Conservation (phyloP, 2,113 vertebrate genomes). For the Oreochromis niloticus region DNA sequence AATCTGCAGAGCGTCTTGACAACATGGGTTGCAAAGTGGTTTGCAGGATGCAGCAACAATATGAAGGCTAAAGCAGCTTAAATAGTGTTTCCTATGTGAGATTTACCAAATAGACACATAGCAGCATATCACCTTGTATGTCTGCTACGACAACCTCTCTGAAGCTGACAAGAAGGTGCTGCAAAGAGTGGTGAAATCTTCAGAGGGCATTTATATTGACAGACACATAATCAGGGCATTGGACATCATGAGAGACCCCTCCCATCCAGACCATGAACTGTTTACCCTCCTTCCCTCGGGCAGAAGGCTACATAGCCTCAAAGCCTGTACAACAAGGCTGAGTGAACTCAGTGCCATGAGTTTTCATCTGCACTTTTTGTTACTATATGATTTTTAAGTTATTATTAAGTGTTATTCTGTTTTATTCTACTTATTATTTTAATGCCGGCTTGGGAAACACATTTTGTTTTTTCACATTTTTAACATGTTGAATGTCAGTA, state of each 20-base stretch:
- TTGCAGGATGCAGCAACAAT: not conserved
- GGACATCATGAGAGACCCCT: not conserved
- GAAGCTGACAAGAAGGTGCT: not conserved
- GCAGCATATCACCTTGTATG: no score
- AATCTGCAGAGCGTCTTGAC: not conserved
- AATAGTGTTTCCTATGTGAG: not conserved
- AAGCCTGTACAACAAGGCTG: accelerated
- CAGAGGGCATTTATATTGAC: not conserved
- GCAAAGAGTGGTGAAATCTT: not conserved
- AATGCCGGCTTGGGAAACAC: not conserved
- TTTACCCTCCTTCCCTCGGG: not conserved
- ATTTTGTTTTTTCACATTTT: not conserved
- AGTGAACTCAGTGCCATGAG: not conserved
- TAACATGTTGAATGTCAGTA: accelerated
- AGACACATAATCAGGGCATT: accelerated
- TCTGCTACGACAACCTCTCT: not conserved
- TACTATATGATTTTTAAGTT: not conserved
- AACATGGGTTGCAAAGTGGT: not conserved
- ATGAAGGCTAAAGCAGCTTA: not conserved
- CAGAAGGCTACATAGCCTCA: not conserved
- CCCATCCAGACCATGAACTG: accelerated
- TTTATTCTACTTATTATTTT: not conserved
- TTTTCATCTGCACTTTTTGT: not conserved
- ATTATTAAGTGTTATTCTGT: not conserved
- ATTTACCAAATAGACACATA: not conserved